Base-by-base conservation (phyloP, 1,140 invertebrate species). In the Lepidurus couesii region DNA sequence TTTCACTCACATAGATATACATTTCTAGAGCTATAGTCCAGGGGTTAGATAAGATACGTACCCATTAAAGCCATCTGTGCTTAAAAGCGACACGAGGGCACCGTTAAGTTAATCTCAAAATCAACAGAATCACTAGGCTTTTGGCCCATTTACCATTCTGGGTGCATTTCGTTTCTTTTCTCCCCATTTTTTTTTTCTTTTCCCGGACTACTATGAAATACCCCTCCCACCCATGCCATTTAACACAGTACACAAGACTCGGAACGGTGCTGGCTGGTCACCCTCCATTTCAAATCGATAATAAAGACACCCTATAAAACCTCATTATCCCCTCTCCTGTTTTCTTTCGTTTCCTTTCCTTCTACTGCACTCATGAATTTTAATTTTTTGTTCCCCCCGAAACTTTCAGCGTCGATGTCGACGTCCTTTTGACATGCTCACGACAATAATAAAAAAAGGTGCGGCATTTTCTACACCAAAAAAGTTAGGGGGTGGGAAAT, bases 61-160 rank as follows among this genome's bases (percentile, higher is more conserved):
- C 53, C 53, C 53, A 65, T 65, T n/a, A 65, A 65, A 65, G 53
- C 53, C 53, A 65, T 65, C 53, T 65, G 53, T 65, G 53, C 53
- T 65, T 65, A 65, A 34, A 34, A 65, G 53, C 53, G 13, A 65
- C 53, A 65, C 53, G 21, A 21, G 53, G 53, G 13, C 53, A 65
- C 53, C 53, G 53, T 65, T 65, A 65, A 65, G 53, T 65, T 65
- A 65, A 65, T 65, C 53, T 21, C 21, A 65, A 65, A 65, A 65
- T 65, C 53, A 65, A 65, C 53, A 65, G 53, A 13, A 7, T 65
- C 53, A 65, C 53, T 65, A 13, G 53, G 9, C 53, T 65, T 34
- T 34, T n/a, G 21, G 53, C 53, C 53, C 53, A 65, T 65, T 65
- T 65, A 65, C 53, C 53, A 65, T 65, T 65, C 53, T 21, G 53